phyloP scores from a whole-genome alignment of 2,888 invertebrate species.

The Orthosia incerta region DNA sequence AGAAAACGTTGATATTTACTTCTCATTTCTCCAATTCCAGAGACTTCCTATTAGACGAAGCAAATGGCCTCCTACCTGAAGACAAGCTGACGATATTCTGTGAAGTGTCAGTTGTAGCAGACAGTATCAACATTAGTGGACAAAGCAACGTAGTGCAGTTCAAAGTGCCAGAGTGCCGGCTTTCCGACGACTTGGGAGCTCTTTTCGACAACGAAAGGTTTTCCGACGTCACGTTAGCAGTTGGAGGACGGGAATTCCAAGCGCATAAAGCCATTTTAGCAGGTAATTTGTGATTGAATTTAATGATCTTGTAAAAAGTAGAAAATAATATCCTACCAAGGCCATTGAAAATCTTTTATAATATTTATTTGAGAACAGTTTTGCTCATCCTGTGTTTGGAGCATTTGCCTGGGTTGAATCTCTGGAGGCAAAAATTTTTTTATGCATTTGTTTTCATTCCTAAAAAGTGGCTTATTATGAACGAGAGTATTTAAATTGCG shows the following conservation, averaged over 20 bases:
- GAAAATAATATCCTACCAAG: no score
- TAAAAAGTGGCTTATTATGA: not conserved
- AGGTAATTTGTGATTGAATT: constrained; percentile 87
- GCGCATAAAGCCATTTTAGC: constrained; percentile 99
- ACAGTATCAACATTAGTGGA: constrained; percentile 99
- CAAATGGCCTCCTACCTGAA: constrained; percentile 99
- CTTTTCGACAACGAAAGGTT: constrained; percentile 99
- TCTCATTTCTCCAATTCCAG: constrained; percentile 82
- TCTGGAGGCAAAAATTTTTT: not conserved
- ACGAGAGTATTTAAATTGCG: not conserved
- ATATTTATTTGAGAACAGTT: no score
- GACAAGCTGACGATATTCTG: constrained; percentile 99
- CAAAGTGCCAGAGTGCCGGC: constrained; percentile 98
- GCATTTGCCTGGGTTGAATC: no score
- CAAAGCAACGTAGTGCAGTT: constrained; percentile 99
- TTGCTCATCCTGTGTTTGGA: no score
- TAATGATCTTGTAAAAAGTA: no score
- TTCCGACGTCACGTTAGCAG: constrained; percentile 98
- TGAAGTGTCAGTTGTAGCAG: constrained; percentile 99
- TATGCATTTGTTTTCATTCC: not conserved
- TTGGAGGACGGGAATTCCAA: constrained; percentile 97
- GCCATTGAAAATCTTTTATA: not conserved
- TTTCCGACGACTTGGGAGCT: constrained; percentile 98
- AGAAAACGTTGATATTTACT: constrained; percentile 21
- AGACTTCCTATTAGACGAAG: constrained; percentile 99